Evolutionary conservation across 2,113 vertebrate species (phyloP).

Genomic region (Callospermophilus lateralis): DNA sequence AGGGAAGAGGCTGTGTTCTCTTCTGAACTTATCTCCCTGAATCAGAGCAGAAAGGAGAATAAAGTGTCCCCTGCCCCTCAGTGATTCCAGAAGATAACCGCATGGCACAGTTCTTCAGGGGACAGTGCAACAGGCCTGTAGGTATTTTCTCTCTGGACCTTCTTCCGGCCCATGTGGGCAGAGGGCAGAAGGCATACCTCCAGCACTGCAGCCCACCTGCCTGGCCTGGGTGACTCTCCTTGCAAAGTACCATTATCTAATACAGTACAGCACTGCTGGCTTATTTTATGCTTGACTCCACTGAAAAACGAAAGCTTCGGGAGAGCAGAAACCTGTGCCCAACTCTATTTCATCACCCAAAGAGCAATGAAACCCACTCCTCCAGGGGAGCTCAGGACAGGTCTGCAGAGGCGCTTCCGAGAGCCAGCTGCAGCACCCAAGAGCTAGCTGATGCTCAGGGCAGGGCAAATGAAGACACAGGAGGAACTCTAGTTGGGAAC

Average conservation of each 20-base stretch:
- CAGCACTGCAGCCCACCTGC: background rate
- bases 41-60: background rate
- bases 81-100: background rate
- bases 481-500: background rate
- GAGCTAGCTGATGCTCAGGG: background rate
- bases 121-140: background rate
- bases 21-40: too few relatives aligned
- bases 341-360: background rate
- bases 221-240: rapidly evolving
- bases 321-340: background rate
- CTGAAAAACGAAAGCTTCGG: background rate
- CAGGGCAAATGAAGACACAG: background rate
- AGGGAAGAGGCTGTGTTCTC: background rate
- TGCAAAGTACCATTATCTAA: background rate
- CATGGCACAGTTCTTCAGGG: rapidly evolving
- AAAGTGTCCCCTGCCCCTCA: rapidly evolving
- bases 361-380: background rate
- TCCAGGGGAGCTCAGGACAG: too few relatives aligned
- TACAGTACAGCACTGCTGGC: rapidly evolving
- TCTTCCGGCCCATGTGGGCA: background rate
- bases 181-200: background rate
- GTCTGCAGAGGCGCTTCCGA: background rate
- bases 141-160: background rate
- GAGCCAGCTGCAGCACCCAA: rapidly evolving
- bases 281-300: background rate